Base-by-base conservation (phyloP, 2,113 vertebrate species). In the Scalopus aquaticus region DNA sequence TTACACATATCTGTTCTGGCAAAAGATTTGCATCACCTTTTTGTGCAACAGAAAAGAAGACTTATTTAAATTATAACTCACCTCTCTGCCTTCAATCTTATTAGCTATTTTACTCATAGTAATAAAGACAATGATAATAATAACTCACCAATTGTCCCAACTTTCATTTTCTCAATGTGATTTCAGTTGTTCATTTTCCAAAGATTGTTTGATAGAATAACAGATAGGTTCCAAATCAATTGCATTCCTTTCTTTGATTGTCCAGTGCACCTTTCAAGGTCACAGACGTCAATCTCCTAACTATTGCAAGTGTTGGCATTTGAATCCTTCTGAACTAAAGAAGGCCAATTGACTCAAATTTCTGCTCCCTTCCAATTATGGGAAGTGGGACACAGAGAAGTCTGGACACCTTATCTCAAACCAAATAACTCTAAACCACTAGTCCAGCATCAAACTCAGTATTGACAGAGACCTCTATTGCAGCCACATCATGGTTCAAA, bases 1-100 rank as follows among this genome's bases (percentile, higher is more conserved):
- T 95, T 96, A 93, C 73, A 77, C 16, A 46, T 87, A 44, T 93
- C 35, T 79, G 74, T 96, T 96, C 93, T 65, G 87, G 67, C 35
- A 64, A 70, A 83, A 91, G 7, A 74, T 17, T 42, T 19, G 46
- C n/a, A 54, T 69, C 20, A 5, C 74, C 3, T 46, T 51, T 9
- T 35, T 26, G 28, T 62, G n/a, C 46, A 49, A 64, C 26, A 20
- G 30, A 90, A 44, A 74, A 19, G 37, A 74, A 19, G 26, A 90
- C 0, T 32, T 19, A 49, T 30, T 19, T 32, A 62, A 67, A 83
- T 51, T 46, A 35, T 46, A 69, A 54, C 51, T 79, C 58, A 32
- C 58, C 51, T 69, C 44, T 90, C 69, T 4, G 42, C 5, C 69
- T 37, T 85, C 37, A 60, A 39, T 30, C 22, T 70, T 39, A 24